A percentile compares a stretch with the other conserved stretches of the same genome.
Conservation (phyloP, 2,888 invertebrate genomes). For the Callosobruchus maculatus region DNA sequence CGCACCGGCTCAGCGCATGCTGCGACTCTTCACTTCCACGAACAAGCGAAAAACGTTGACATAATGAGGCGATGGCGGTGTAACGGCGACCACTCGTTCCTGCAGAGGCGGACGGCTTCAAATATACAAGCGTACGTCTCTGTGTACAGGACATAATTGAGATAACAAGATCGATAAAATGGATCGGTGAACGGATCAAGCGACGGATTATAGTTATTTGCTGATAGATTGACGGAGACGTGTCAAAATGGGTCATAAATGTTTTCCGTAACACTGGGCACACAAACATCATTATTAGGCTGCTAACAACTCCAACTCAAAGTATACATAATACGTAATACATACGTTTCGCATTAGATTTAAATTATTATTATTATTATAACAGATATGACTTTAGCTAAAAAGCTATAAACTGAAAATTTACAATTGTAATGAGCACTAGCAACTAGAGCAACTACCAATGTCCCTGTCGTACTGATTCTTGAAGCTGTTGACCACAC, state of each 20-base stretch:
- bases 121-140: background rate
- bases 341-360: too few relatives aligned
- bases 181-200: background rate
- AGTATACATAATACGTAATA: too few relatives aligned
- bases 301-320: too few relatives aligned
- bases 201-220: background rate
- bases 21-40: background rate
- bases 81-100: background rate
- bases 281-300: too few relatives aligned
- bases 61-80: background rate
- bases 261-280: too few relatives aligned
- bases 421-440: too few relatives aligned
- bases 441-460: too few relatives aligned
- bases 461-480: too few relatives aligned
- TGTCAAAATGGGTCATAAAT: background rate
- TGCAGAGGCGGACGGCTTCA: background rate
- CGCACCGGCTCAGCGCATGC: background rate
- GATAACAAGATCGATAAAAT: background rate
- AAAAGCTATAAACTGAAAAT: too few relatives aligned
- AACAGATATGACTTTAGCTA: too few relatives aligned
- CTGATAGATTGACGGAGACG: background rate
- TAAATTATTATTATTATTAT: too few relatives aligned
- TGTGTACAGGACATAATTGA: background rate
- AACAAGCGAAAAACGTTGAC: background rate
- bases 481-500: too few relatives aligned